A percentile compares a stretch with the other conserved stretches of the same genome.
These are phyloP conservation scores for Lycaena phlaeas DNA, from an alignment of 2,888 invertebrate genomes.

Conservation along the genomic window DNA sequence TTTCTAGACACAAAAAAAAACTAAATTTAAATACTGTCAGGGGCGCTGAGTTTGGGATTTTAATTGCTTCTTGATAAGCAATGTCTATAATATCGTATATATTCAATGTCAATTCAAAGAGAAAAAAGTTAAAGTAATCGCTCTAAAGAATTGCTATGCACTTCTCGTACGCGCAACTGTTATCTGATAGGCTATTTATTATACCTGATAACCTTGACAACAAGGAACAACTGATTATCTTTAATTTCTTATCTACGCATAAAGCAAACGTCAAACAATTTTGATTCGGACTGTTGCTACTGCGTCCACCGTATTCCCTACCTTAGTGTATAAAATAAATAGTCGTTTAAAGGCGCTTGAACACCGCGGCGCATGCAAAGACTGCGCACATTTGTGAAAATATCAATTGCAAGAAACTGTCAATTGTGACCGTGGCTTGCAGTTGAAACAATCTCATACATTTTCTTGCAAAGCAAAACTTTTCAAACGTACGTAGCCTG, in stretches of 20 bases:
- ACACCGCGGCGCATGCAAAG: too few species aligned
- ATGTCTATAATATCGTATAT: background rate
- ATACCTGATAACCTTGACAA: constrained; percentile 28
- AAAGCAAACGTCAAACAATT: background rate
- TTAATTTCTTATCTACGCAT: constrained; percentile 15
- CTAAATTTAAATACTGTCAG: too few species aligned
- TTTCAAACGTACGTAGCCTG: too few species aligned
- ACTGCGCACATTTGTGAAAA: too few species aligned
- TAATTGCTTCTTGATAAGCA: background rate
- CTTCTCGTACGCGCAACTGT: constrained; percentile 13
- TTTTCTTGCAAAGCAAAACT: too few species aligned
- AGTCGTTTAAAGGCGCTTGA: too few species aligned
- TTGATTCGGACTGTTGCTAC: constrained; percentile 1
- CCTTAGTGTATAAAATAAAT: too few species aligned
- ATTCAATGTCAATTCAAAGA: constrained; percentile 2
- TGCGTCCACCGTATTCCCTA: too few species aligned
- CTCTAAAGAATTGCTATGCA: constrained; percentile 9
- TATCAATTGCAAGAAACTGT: too few species aligned
- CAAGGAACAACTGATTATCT: constrained; percentile 16
- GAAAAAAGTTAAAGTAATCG: background rate
- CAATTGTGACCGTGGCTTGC: too few species aligned
- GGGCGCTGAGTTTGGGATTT: background rate
- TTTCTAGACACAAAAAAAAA: too few species aligned
- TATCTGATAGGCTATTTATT: constrained; percentile 29
- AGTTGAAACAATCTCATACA: too few species aligned